Evolutionary conservation across 92 coral and sea anemone species (phyloP), one percentile per base, ranked within the genome.

Genomic region (Umimayanthus chanpuru): DNA sequence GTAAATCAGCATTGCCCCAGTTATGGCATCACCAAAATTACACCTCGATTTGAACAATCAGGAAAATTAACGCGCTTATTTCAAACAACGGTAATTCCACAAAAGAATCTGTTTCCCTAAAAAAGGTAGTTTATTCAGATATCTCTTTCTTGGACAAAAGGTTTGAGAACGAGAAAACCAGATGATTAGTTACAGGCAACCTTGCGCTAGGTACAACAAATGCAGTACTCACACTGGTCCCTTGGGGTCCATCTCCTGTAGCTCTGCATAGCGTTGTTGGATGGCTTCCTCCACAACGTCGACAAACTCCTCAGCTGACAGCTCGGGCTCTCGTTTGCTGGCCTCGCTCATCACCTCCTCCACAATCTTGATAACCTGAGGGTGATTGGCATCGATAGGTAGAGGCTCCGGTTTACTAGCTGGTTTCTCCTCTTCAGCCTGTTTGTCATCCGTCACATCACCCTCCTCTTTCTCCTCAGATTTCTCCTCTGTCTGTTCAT

Each of bases 201-300:
- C 56, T 50, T 11, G 10, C 15, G 56, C 2, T 21, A 47, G 30
- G 36, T 39, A 28, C 43, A 85, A 66, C 4, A 71, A 36, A 40
- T 38, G 10, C 30, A 71, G 20, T 71, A 91, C 98, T 91, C 85
- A 97, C 99, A 91, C 95, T 50, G 95, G 96, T 76, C 97, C 99
- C 47, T 94, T 89, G 0, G 93, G 90, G 68, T 89, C 89, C 86
- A 78, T 72, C 39, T 90, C 93, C 29, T 92, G 92, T 23, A 97
- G 90, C 81, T 97, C 99, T 21, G 92, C 96, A 82, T 89, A 91
- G 56, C 94, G 91, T 77, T 93, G 88, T 38, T 91, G 97, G 50
- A 97, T 90, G 43, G 99, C 98, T 88, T 95, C 99, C 50, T 97
- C 99, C 0, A 97, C 91, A 47, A 91, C 97, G 28, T 95, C 98